These are phyloP conservation scores for Crotophaga sulcirostris DNA, from an alignment of 2,113 vertebrate species.

Conservation along the genomic window DNA sequence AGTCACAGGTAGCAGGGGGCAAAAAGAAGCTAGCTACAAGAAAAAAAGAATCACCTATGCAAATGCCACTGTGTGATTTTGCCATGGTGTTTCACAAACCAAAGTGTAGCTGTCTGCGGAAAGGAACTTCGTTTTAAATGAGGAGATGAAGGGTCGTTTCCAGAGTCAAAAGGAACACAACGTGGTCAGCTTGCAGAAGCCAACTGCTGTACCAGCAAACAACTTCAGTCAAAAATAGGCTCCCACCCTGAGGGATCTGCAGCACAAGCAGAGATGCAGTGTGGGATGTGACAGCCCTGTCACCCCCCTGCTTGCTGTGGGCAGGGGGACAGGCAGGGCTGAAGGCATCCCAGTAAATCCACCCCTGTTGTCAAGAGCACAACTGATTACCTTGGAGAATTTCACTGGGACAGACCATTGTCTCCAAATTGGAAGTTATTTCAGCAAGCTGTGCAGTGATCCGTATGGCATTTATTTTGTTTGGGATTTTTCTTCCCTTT, in stretches of 20 bases:
- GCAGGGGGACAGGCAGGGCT: not conserved
- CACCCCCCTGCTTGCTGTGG: not conserved
- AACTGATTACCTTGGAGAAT: not conserved
- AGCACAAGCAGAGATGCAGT: not conserved
- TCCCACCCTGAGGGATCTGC: not conserved
- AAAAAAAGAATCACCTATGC: not conserved
- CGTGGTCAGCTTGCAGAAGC: not conserved
- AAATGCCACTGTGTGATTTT: not conserved
- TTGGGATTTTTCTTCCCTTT: not conserved
- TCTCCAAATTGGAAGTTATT: not conserved
- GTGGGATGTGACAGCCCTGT: not conserved
- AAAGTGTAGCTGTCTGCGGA: not conserved
- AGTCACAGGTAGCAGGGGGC: not conserved
- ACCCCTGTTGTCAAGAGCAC: not conserved
- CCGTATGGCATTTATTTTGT: not conserved
- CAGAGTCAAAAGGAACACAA: not conserved
- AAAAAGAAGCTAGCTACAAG: not conserved
- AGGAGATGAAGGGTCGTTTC: not conserved
- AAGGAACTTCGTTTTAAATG: not conserved
- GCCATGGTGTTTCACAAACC: not conserved
- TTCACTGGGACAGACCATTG: not conserved
- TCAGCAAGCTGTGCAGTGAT: not conserved
- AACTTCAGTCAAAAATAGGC: not conserved
- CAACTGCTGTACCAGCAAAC: not conserved
- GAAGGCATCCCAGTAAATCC: not conserved